Conservation (phyloP, 2,888 invertebrate species). For the Ectemnius lituratus region DNA sequence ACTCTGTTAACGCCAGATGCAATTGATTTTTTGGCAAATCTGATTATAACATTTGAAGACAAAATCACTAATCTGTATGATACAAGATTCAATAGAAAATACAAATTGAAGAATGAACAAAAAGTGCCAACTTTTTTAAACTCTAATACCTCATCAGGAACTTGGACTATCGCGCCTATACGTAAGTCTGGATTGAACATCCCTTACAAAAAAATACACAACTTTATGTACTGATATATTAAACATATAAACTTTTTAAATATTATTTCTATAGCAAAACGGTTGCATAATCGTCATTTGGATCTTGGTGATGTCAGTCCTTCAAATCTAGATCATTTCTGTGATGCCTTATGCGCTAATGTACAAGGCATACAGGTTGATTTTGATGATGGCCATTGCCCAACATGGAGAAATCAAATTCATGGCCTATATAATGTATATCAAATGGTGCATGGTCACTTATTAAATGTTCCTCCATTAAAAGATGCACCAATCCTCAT, state of each 20-base stretch:
- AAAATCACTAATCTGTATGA: slow-evolving; percentile 79
- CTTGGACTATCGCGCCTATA: slow-evolving; percentile 82
- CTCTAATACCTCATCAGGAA: slow-evolving; percentile 77
- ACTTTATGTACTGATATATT: slow-evolving; percentile 4
- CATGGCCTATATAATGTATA: slow-evolving; percentile 82
- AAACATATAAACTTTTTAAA: slow-evolving; percentile 7
- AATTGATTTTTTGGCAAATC: slow-evolving; percentile 80
- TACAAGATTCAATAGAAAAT: slow-evolving; percentile 76
- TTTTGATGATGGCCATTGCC: slow-evolving; percentile 87
- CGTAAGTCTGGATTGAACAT: slow-evolving; percentile 75
- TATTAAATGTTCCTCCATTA: slow-evolving; percentile 79
- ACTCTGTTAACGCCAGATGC: slow-evolving; percentile 81
- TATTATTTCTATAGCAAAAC: slow-evolving; percentile 43
- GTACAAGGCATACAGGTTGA: slow-evolving; percentile 83
- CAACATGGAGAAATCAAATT: slow-evolving; percentile 85
- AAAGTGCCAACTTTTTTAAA: slow-evolving; percentile 77
- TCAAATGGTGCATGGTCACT: slow-evolving; percentile 79
- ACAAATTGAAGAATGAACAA: slow-evolving; percentile 68
- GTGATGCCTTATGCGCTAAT: slow-evolving; percentile 79
- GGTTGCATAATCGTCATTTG: slow-evolving; percentile 78
- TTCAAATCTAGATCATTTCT: slow-evolving; percentile 81
- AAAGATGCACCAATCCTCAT: slow-evolving; percentile 82
- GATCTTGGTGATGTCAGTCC: slow-evolving; percentile 84
- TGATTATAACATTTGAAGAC: slow-evolving; percentile 79
- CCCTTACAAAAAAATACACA: neutral